phyloP scores from a whole-genome alignment of 2,888 invertebrate species.

The Microplitis deprimator region DNA sequence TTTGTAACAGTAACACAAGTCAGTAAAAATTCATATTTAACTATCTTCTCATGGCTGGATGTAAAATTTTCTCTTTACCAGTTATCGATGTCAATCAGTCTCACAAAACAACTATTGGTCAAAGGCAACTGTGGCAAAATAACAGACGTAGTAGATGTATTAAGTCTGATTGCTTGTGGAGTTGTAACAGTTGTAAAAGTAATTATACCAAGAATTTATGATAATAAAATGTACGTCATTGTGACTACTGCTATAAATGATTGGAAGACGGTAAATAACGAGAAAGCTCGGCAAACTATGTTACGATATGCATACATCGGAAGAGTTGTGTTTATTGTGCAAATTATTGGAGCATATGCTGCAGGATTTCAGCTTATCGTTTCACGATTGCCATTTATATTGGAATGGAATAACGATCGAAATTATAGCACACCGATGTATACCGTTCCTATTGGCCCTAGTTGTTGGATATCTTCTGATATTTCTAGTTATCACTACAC shows the following conservation, averaged over 20 bases:
- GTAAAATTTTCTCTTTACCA: conserved; percentile 20
- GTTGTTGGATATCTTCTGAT: conserved; percentile 35
- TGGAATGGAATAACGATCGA: neutral
- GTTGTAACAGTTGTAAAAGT: conserved; percentile 46
- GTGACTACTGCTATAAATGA: conserved; percentile 43
- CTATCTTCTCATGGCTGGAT: neutral
- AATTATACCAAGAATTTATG: conserved; percentile 31
- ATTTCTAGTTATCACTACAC: conserved; percentile 24
- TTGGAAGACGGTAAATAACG: conserved; percentile 38
- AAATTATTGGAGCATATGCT: conserved; percentile 26
- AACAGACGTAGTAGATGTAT: conserved; percentile 41
- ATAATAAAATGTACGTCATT: conserved; percentile 40
- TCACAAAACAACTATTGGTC: conserved; percentile 38
- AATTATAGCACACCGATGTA: neutral
- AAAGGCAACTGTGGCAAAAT: conserved; percentile 44
- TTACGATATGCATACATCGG: conserved; percentile 33
- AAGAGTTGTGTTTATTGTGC: conserved; percentile 35
- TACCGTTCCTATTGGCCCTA: conserved; percentile 41
- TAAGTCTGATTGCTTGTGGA: conserved; percentile 41
- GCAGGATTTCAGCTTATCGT: conserved; percentile 22
- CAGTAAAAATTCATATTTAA: neutral
- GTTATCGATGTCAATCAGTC: conserved; percentile 45
- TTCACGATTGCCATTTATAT: conserved; percentile 7
- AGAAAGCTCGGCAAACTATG: conserved; percentile 43
- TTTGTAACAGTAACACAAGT: conserved; percentile 35